A percentile compares a stretch with the other conserved stretches of the same genome.
Conservation (phyloP, 2,888 invertebrate species). For the Aphelenchoides bicaudatus region DNA sequence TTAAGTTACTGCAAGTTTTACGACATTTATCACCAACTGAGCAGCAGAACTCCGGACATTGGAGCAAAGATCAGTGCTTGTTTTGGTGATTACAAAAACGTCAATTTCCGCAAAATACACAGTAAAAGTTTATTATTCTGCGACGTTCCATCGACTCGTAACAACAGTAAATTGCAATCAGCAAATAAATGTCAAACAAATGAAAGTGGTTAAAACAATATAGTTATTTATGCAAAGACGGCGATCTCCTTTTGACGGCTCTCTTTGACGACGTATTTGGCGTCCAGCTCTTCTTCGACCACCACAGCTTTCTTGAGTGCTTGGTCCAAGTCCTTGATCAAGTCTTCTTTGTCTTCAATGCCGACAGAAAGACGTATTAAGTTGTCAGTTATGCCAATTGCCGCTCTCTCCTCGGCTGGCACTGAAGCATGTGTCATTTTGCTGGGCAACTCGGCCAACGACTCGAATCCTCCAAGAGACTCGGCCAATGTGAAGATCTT, state of each 20-base stretch:
- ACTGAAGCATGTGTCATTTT: slow-evolving; percentile 93
- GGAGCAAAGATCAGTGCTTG: too few relatives aligned
- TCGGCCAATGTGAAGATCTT: slow-evolving; percentile 83
- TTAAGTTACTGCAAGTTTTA: too few relatives aligned
- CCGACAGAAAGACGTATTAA: slow-evolving; percentile 84
- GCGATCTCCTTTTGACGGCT: neutral
- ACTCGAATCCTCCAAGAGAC: slow-evolving; percentile 90
- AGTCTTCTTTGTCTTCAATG: slow-evolving; percentile 79
- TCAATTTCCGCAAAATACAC: too few relatives aligned
- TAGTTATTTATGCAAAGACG: slow-evolving; percentile 7
- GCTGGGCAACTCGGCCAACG: slow-evolving; percentile 82
- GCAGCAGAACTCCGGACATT: too few relatives aligned
- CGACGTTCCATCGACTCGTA: too few relatives aligned
- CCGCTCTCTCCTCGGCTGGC: slow-evolving; percentile 71
- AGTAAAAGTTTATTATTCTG: too few relatives aligned
- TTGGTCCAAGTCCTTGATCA: slow-evolving; percentile 77
- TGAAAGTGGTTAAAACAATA: too few relatives aligned
- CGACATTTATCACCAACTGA: too few relatives aligned
- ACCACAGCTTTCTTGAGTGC: slow-evolving; percentile 68
- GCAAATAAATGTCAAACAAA: too few relatives aligned
- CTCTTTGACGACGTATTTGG: neutral
- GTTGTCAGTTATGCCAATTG: slow-evolving; percentile 77
- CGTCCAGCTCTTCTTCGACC: neutral
- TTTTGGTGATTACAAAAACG: too few relatives aligned
- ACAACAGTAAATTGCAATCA: too few relatives aligned